phyloP scores from a whole-genome alignment of 2,113 vertebrate genomes.

The Alouatta palliata region DNA sequence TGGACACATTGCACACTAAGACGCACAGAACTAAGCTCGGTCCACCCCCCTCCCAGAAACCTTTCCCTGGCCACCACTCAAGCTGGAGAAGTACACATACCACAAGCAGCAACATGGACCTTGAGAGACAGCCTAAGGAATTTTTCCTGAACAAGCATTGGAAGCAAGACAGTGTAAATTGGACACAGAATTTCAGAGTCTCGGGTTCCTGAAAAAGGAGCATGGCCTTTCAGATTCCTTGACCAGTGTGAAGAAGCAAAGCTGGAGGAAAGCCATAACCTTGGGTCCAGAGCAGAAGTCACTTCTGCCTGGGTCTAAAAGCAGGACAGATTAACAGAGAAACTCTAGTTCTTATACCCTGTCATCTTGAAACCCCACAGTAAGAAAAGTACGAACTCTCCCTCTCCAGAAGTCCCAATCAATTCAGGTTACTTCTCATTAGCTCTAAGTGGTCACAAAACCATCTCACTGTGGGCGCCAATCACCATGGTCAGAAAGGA shows the following conservation, averaged over 20 bases:
- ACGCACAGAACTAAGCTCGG: background rate
- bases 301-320: background rate
- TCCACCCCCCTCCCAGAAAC: background rate
- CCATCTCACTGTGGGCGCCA: background rate
- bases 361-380: conserved; percentile 47
- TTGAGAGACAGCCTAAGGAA: background rate
- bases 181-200: background rate
- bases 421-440: background rate
- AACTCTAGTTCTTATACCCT: background rate
- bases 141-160: background rate
- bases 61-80: background rate
- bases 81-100: background rate
- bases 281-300: background rate
- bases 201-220: background rate
- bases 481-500: background rate
- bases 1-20: background rate
- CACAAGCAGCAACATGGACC: background rate
- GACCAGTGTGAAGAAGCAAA: background rate
- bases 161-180: background rate
- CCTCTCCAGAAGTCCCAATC: background rate
- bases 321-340: background rate
- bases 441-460: background rate
- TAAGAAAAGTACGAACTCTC: conserved; percentile 37
- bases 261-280: background rate
- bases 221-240: background rate